phyloP scores from a whole-genome alignment of 2,797 vertebrate genomes.

The Echiichthys vipera region DNA sequence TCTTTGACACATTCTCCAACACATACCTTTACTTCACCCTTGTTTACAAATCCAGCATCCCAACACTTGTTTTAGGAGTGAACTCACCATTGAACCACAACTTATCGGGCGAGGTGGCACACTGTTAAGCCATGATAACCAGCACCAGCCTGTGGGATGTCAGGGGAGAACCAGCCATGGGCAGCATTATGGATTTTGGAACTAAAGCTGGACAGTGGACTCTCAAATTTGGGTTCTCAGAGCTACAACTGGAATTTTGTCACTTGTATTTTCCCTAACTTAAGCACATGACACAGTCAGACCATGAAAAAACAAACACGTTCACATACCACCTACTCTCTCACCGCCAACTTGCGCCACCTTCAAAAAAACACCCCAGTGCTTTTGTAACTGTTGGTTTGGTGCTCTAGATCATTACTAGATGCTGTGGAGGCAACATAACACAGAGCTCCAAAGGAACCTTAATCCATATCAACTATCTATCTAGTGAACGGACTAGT shows the following conservation, averaged over 20 bases:
- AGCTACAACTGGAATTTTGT: slow-evolving; percentile 65
- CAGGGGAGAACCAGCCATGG: slow-evolving; percentile 37
- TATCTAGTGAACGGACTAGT: slow-evolving; percentile 28
- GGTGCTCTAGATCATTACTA: slow-evolving; percentile 27
- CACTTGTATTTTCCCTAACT: slow-evolving; percentile 38
- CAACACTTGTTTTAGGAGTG: slow-evolving; percentile 25
- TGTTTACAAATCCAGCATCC: slow-evolving; percentile 75
- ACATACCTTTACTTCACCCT: slow-evolving; percentile 30
- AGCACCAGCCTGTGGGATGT: slow-evolving; percentile 44
- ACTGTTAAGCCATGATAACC: slow-evolving; percentile 22
- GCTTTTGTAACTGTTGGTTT: slow-evolving; percentile 60
- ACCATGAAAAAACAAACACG: slow-evolving; percentile 33
- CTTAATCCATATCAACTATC: slow-evolving; percentile 32
- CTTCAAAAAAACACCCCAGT: slow-evolving; percentile 58
- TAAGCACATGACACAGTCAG: slow-evolving; percentile 63
- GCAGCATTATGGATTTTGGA: slow-evolving; percentile 47
- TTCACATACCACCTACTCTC: slow-evolving; percentile 33
- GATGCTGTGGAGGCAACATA: slow-evolving; percentile 30
- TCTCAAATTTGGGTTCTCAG: slow-evolving; percentile 31
- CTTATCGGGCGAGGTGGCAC: slow-evolving; percentile 29
- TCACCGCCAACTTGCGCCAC: slow-evolving; percentile 40
- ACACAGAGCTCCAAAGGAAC: slow-evolving; percentile 40
- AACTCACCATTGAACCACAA: slow-evolving; percentile 29
- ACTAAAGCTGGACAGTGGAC: slow-evolving; percentile 49
- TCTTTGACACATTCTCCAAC: slow-evolving; percentile 2